These are phyloP conservation scores for Phortica variegata DNA, from an alignment of 1,140 invertebrate species.

Conservation along the genomic window DNA sequence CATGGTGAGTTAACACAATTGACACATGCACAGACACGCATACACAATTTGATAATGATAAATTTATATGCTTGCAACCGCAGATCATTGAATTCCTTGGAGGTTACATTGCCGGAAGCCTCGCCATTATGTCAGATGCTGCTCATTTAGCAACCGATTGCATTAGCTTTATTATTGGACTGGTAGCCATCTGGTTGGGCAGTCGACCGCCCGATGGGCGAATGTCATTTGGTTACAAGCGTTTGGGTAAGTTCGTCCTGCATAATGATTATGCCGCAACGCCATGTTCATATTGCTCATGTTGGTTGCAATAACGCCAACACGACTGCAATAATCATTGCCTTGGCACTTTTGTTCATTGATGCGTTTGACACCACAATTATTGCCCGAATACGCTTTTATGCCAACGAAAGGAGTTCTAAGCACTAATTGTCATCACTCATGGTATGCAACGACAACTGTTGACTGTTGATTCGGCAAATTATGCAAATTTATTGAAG, in stretches of 20 bases:
- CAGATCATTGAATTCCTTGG: slow-evolving; percentile 71
- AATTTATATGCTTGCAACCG: slow-evolving; percentile 28
- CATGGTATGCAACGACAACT: no score
- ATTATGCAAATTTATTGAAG: no score
- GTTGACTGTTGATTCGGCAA: no score
- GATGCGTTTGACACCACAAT: no score
- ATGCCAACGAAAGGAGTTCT: no score
- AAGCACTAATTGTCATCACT: no score
- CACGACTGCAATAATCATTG: no score
- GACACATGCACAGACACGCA: slow-evolving; percentile 9
- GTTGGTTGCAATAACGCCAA: no score
- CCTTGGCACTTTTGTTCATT: no score
- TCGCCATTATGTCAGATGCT: slow-evolving; percentile 82
- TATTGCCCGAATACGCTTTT: no score
- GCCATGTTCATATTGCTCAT: no score
- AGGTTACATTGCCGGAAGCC: slow-evolving; percentile 75
- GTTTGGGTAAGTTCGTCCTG: slow-evolving; percentile 72
- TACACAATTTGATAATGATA: slow-evolving; percentile 35
- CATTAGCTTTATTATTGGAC: slow-evolving; percentile 76
- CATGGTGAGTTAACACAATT: slow-evolving; percentile 61
- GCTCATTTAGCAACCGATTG: slow-evolving; percentile 83
- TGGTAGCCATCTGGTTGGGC: slow-evolving; percentile 73
- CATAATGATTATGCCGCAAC: no score
- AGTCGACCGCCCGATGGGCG: slow-evolving; percentile 65
- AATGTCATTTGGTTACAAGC: slow-evolving; percentile 79